Percentiles rank a stretch among this genome's conserved stretches.
Conservation (phyloP, 2,797 vertebrate genomes). For the Garrulus glandarius region DNA sequence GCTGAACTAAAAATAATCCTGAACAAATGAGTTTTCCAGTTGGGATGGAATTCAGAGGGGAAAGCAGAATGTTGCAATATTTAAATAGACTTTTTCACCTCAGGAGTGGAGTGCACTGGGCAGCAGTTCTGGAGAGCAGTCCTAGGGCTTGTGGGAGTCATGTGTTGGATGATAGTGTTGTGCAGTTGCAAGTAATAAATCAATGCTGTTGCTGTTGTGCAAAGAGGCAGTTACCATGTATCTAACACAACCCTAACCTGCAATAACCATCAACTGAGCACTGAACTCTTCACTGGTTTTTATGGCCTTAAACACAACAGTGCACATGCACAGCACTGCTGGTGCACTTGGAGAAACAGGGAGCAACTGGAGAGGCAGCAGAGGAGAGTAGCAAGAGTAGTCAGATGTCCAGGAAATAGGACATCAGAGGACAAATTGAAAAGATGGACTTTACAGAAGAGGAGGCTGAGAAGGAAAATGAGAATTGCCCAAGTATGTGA, state of each 20-base stretch:
- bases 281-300: background rate
- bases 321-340: background rate
- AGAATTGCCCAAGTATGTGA: background rate
- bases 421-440: background rate
- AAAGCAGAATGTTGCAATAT: background rate
- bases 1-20: background rate
- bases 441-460: background rate
- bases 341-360: background rate
- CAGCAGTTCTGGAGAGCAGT: background rate
- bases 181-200: background rate
- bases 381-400: background rate
- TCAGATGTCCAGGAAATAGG: background rate
- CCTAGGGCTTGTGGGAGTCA: fast-evolving
- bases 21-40: background rate
- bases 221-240: background rate
- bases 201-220: background rate
- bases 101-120: background rate
- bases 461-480: background rate
- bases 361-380: background rate
- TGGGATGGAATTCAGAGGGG: background rate
- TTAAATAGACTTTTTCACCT: background rate
- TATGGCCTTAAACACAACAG: background rate
- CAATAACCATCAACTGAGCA: background rate
- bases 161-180: background rate
- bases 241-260: background rate